Conservation (phyloP, 2,888 invertebrate species). For the Troilus luridus region DNA sequence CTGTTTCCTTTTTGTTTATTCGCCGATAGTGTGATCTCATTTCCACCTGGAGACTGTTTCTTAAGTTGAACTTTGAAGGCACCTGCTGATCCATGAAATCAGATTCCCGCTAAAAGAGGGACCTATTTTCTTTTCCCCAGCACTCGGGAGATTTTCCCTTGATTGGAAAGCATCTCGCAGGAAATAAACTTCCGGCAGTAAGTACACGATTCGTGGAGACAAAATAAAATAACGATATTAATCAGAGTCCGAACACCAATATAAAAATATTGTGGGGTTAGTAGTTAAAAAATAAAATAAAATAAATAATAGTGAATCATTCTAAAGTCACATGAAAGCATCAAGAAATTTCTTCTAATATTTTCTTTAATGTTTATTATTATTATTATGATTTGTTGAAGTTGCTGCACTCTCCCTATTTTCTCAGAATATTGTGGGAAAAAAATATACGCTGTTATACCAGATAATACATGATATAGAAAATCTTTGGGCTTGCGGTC, state of each 20-base stretch:
- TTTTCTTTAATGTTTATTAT: too few species aligned
- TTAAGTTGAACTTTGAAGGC: slow-evolving; percentile 36
- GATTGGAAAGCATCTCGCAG: slow-evolving; percentile 28
- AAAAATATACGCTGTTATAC: too few species aligned
- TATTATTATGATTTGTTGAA: too few species aligned
- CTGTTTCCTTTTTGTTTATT: not conserved
- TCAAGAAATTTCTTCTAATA: too few species aligned
- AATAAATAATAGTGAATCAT: too few species aligned
- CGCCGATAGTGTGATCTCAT: not conserved
- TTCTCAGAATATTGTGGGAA: too few species aligned
- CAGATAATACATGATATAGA: too few species aligned
- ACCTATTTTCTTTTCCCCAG: slow-evolving; percentile 18
- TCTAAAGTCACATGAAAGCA: too few species aligned
- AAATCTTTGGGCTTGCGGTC: too few species aligned
- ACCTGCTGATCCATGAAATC: slow-evolving; percentile 44
- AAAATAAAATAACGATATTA: not conserved
- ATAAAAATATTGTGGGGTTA: too few species aligned
- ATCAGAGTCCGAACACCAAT: not conserved
- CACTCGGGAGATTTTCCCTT: slow-evolving; percentile 26
- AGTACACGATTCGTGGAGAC: not conserved
- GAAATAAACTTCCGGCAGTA: slow-evolving; percentile 27
- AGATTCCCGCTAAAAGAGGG: slow-evolving; percentile 43
- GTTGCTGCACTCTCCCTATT: too few species aligned
- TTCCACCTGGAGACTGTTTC: not conserved
- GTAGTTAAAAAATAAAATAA: too few species aligned